Conservation (phyloP, 2,113 vertebrate species). For the Gavia stellata region DNA sequence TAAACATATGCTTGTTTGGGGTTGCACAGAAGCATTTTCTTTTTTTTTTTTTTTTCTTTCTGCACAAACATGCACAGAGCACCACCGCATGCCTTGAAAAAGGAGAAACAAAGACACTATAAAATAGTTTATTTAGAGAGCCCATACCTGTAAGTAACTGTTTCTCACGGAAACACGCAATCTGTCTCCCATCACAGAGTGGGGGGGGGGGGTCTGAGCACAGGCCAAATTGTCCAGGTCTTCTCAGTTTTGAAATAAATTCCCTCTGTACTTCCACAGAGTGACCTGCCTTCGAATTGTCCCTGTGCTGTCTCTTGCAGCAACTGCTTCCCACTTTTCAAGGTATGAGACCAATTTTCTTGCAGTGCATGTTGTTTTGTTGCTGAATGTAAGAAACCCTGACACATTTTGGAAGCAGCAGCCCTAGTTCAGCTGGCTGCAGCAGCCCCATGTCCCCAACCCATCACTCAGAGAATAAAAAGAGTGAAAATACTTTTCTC, state of each 20-base stretch:
- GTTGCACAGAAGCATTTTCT: neutral
- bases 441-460: neutral
- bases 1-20: neutral
- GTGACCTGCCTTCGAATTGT: neutral
- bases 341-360: neutral
- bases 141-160: neutral
- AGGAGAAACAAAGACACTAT: neutral
- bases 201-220: accelerated
- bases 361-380: accelerated
- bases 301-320: neutral
- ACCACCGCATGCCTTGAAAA: accelerated
- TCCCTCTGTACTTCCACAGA: neutral
- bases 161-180: neutral
- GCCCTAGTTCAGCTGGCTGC: neutral
- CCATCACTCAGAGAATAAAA: neutral
- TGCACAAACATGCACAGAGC: no score
- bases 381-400: neutral
- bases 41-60: neutral
- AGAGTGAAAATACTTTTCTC: neutral
- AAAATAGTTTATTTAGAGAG: neutral
- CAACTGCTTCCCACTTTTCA: neutral
- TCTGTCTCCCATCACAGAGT: neutral
- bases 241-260: neutral
- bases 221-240: neutral
- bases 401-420: neutral